Evolutionary conservation across 2,888 invertebrate species (phyloP).

Genomic region (Chloroclysta siterata): DNA sequence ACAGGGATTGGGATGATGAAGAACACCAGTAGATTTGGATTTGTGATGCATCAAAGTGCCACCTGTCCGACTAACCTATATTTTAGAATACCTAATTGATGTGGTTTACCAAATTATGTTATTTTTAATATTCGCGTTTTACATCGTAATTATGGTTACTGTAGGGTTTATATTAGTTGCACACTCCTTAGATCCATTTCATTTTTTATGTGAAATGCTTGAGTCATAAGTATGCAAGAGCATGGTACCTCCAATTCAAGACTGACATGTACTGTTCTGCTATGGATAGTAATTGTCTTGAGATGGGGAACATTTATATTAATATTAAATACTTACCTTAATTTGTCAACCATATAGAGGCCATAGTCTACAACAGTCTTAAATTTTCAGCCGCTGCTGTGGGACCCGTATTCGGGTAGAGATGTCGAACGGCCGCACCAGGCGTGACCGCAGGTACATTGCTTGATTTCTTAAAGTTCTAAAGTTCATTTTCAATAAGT

Average conservation of each 20-base stretch:
- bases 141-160: too few species aligned
- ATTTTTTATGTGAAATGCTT: conserved; percentile 78
- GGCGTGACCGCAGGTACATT: conserved; percentile 86
- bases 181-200: conserved; percentile 84
- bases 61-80: neutral
- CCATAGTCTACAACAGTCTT: conserved; percentile 4
- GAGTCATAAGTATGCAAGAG: conserved; percentile 84
- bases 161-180: conserved; percentile 43
- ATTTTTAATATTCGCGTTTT: too few species aligned
- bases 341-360: neutral
- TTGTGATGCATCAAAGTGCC: neutral
- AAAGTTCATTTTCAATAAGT: conserved; percentile 7
- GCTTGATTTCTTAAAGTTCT: conserved; percentile 25
- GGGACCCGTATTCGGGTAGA: conserved; percentile 95
- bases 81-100: too few species aligned
- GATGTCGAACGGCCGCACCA: conserved; percentile 95
- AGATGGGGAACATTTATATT: conserved; percentile 72
- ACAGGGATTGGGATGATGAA: neutral
- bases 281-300: conserved; percentile 62
- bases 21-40: neutral
- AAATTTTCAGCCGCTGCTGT: conserved; percentile 89
- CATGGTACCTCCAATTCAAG: conserved; percentile 75
- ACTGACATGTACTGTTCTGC: conserved; percentile 62
- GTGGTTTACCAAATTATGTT: too few species aligned
- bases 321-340: neutral